These are phyloP conservation scores for Ophioderma brevispina DNA, from an alignment of 35 echinoderm and acorn worm genomes.

Conservation along the genomic window DNA sequence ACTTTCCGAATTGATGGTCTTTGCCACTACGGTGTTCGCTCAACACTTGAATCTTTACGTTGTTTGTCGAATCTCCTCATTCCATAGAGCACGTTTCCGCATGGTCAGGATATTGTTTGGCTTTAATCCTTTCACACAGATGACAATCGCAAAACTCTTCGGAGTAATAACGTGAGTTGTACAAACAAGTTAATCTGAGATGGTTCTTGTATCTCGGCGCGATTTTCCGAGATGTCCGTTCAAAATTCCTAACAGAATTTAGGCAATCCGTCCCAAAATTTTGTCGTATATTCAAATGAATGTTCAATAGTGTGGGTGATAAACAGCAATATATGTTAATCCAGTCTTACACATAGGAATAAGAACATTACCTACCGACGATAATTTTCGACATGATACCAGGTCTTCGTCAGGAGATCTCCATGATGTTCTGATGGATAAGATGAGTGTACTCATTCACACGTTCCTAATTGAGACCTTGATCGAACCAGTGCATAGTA, in stretches of 20 bases:
- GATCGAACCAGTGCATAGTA: too few relatives aligned
- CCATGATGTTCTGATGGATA: too few relatives aligned
- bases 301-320: background rate
- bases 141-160: background rate
- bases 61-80: background rate
- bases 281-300: background rate
- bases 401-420: too few relatives aligned
- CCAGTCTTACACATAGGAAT: background rate
- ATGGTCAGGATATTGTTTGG: background rate
- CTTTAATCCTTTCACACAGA: background rate
- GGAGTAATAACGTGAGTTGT: background rate
- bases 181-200: background rate
- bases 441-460: too few relatives aligned
- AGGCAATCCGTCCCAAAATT: background rate
- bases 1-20: background rate
- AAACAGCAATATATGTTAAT: background rate
- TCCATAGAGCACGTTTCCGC: background rate
- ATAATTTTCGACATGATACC: too few relatives aligned
- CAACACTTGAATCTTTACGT: background rate
- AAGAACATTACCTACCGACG: too few relatives aligned
- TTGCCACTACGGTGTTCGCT: background rate
- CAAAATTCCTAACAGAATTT: background rate
- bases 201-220: slow-evolving; percentile 3
- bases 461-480: too few relatives aligned
- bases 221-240: background rate